Evolutionary conservation across 2,888 invertebrate species (phyloP), one percentile per base, ranked within the genome.

Genomic region (Agrochola lychnidis): DNA sequence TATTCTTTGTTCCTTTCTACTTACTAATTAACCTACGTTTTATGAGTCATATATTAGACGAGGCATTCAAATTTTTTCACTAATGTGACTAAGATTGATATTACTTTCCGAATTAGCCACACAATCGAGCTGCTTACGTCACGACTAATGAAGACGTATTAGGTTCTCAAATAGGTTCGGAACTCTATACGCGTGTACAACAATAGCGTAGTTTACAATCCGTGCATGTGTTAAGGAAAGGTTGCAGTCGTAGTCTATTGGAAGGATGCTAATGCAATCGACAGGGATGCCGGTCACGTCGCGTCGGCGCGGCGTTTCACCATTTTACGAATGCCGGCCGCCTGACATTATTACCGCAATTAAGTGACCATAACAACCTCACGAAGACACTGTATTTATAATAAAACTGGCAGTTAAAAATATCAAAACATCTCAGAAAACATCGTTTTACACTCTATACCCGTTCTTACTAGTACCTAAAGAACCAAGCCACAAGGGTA

Each of bases 251-350:
- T 76, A 81, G 82, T 80, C 89, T 89, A 88, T 87, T 84, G 40
- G 76, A 83, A 85, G 74, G 86, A 86, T 87, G 85, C 67, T 78
- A 82, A 88, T 88, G 79, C 77, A 83, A 82, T 82, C 79, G 73
- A 73, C 76, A 79, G 75, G 76, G 64, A 94, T 93, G 90, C 92
- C 57, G 74, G 89, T 92, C 94, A 94, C 94, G 95, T 93, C 78
- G 74, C 76, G 70, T 5, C 45, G 53, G 57, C 78, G 88, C 88
- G 86, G 82, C 81, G 84, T 87, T 89, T 82, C 88, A 85, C 90
- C 87, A 90, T 91, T 89, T 88, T 89, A 89, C 87, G 88, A 90
- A 84, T 85, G 86, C 84, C 79, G 82, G 82, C 75, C 82, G 82
- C 76, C 81, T 82, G 89, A 90, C 87, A 86, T 90, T 91, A 91